These are phyloP conservation scores for Agrilus biguttatus DNA, from an alignment of 2,888 invertebrate genomes.

Conservation along the genomic window DNA sequence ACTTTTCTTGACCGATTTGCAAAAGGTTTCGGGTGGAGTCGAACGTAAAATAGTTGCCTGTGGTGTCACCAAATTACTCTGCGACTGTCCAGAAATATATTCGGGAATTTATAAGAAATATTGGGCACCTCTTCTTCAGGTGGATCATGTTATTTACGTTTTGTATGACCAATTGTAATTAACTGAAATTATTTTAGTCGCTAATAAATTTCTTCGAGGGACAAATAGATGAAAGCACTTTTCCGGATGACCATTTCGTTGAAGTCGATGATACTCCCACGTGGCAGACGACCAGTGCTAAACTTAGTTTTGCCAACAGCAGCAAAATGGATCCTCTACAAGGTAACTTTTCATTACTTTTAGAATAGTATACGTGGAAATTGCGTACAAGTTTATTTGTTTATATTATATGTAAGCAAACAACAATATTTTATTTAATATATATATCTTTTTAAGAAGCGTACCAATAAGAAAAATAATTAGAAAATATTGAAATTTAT, in stretches of 20 bases:
- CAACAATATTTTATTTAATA: not conserved
- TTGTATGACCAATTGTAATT: not conserved
- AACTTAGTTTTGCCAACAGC: slow-evolving; percentile 72
- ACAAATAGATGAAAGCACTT: slow-evolving; percentile 64
- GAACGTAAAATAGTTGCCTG: slow-evolving; percentile 87
- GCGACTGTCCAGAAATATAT: slow-evolving; percentile 56
- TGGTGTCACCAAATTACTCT: slow-evolving; percentile 73
- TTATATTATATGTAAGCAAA: not conserved
- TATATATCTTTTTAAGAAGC: too few relatives aligned
- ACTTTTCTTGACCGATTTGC: slow-evolving; percentile 71
- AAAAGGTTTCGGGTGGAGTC: slow-evolving; percentile 66
- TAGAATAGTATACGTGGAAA: too few relatives aligned
- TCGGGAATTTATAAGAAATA: slow-evolving; percentile 49
- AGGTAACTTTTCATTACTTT: slow-evolving; percentile 28
- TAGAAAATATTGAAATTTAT: too few relatives aligned
- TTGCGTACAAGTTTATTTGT: slow-evolving; percentile 3
- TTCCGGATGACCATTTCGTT: slow-evolving; percentile 76
- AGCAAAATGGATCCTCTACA: slow-evolving; percentile 59
- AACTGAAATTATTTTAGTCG: slow-evolving; percentile 39
- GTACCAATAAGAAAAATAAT: too few relatives aligned
- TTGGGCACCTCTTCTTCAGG: slow-evolving; percentile 47
- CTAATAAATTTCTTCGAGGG: slow-evolving; percentile 79
- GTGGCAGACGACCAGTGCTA: slow-evolving; percentile 78
- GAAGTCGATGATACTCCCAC: slow-evolving; percentile 78
- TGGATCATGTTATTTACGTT: slow-evolving; percentile 13